phyloP scores from a whole-genome alignment of 1,140 invertebrate genomes.

The Protaetia brevitarsis region DNA sequence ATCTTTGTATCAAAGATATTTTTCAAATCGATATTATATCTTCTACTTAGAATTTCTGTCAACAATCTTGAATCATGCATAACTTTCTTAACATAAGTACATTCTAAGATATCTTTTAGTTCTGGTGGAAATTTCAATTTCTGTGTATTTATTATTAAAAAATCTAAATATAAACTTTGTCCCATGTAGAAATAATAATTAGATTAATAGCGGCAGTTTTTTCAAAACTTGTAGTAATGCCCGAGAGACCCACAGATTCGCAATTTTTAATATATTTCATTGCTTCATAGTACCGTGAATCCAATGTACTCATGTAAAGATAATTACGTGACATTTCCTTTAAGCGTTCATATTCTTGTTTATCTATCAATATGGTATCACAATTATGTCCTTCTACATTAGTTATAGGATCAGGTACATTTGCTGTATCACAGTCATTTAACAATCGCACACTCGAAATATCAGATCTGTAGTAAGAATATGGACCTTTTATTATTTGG shows the following conservation, averaged over 20 bases:
- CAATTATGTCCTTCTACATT: neutral
- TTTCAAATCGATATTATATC: neutral
- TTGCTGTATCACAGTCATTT: neutral
- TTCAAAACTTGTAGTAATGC: neutral
- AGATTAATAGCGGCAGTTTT: neutral
- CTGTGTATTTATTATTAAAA: neutral
- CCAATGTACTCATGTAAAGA: neutral
- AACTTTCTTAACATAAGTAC: neutral
- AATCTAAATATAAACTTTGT: slow-evolving; percentile 21
- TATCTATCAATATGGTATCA: neutral
- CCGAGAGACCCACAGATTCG: slow-evolving; percentile 9
- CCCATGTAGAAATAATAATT: slow-evolving; percentile 9
- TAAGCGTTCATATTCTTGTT: neutral
- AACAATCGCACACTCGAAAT: neutral
- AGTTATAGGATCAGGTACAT: neutral
- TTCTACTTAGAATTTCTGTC: neutral
- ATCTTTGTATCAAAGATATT: slow-evolving; percentile 19
- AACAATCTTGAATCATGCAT: slow-evolving; percentile 15
- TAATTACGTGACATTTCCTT: neutral
- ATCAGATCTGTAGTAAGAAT: neutral
- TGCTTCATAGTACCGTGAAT: slow-evolving; percentile 10
- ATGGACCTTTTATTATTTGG: neutral
- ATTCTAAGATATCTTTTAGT: neutral
- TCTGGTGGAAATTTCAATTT: neutral
- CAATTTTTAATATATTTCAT: slow-evolving; percentile 7